These are phyloP conservation scores for Callospermophilus lateralis DNA, from an alignment of 2,113 vertebrate species.

Conservation along the genomic window DNA sequence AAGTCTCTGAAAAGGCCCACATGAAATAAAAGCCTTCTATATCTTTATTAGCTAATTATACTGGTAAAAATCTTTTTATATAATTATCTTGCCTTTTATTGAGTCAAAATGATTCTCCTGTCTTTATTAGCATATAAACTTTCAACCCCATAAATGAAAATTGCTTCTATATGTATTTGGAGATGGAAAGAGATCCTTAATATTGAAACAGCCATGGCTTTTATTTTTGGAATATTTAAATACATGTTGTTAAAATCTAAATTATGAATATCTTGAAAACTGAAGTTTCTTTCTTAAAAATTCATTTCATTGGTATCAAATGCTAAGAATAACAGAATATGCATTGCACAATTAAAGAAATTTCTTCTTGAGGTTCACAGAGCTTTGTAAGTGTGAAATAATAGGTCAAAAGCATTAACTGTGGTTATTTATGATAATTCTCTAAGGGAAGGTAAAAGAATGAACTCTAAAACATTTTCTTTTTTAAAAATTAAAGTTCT, in stretches of 20 bases:
- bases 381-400: slow-evolving; percentile 27
- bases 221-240: slow-evolving; percentile 43
- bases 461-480: neutral
- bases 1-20: neutral
- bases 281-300: slow-evolving; percentile 30
- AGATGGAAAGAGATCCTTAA: slow-evolving; percentile 25
- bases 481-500: neutral
- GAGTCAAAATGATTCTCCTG: slow-evolving; percentile 58
- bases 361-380: slow-evolving; percentile 38
- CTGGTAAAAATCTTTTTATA: neutral
- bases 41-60: slow-evolving; percentile 38
- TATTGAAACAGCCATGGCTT: slow-evolving; percentile 30
- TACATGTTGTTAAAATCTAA: slow-evolving; percentile 33
- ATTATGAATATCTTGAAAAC: slow-evolving; percentile 58
- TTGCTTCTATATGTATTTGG: slow-evolving; percentile 33
- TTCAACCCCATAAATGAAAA: slow-evolving; percentile 46
- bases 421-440: neutral
- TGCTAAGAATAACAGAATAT: slow-evolving; percentile 29
- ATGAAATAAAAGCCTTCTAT: slow-evolving; percentile 52
- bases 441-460: neutral
- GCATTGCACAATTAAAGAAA: neutral
- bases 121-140: slow-evolving; percentile 45
- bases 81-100: slow-evolving; percentile 44
- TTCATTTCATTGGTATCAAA: neutral
- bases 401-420: slow-evolving; percentile 30